A percentile compares a stretch with the other conserved stretches of the same genome.
These are phyloP conservation scores for Potamilus streckersoni DNA, from an alignment of 1,140 invertebrate genomes.

Conservation along the genomic window DNA sequence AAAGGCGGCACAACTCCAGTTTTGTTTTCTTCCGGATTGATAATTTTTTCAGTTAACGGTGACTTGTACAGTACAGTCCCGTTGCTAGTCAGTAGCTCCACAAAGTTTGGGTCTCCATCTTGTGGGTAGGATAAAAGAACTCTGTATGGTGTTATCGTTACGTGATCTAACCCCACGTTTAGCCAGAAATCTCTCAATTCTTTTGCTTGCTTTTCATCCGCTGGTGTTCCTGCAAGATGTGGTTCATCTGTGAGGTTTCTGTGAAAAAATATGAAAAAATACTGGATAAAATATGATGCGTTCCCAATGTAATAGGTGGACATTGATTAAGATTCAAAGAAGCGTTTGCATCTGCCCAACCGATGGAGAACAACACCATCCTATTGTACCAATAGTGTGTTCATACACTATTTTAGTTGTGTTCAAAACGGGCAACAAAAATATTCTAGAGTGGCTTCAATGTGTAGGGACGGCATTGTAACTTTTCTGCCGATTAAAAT, in stretches of 20 bases:
- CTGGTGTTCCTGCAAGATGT: conserved; percentile 57
- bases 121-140: conserved; percentile 63
- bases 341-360: too few relatives aligned
- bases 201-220: conserved; percentile 46
- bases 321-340: too few relatives aligned
- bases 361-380: too few relatives aligned
- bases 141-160: conserved; percentile 53
- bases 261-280: too few relatives aligned
- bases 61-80: conserved; percentile 39
- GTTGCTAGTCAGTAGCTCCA: conserved; percentile 37
- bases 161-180: conserved; percentile 46
- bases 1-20: conserved; percentile 59
- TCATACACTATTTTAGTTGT: too few relatives aligned
- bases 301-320: too few relatives aligned
- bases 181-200: conserved; percentile 49
- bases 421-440: too few relatives aligned
- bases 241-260: conserved; percentile 45
- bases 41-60: conserved; percentile 43
- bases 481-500: too few relatives aligned
- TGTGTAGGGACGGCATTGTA: too few relatives aligned
- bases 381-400: too few relatives aligned
- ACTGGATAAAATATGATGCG: too few relatives aligned
- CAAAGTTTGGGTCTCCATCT: conserved; percentile 40
- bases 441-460: too few relatives aligned
- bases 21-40: conserved; percentile 51